A percentile compares a stretch with the other conserved stretches of the same genome.
Conservation (phyloP, 2,797 vertebrate genomes). For the Acrocephalus scirpaceus region DNA sequence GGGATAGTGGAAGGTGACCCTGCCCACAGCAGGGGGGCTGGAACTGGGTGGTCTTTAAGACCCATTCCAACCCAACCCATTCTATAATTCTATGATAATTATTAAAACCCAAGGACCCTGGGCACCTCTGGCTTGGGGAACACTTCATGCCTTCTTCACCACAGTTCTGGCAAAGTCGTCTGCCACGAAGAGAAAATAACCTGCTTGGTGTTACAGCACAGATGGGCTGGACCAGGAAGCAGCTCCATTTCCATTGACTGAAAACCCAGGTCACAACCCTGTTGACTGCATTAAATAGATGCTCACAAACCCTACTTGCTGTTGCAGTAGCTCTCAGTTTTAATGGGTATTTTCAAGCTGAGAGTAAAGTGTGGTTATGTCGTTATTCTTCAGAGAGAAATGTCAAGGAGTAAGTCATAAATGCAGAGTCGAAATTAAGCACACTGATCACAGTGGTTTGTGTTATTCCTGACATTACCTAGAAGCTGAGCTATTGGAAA, state of each 20-base stretch:
- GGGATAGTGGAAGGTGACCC: neutral
- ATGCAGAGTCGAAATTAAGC: neutral
- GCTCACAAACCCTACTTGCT: neutral
- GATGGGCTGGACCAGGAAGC: neutral
- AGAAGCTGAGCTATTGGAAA: neutral
- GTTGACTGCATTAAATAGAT: neutral
- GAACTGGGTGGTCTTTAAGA: neutral
- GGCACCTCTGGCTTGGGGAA: neutral
- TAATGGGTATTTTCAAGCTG: slow-evolving; percentile 4
- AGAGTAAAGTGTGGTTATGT: neutral
- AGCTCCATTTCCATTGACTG: neutral
- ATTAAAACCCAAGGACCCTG: neutral
- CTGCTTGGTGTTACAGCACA: neutral
- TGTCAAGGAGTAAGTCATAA: neutral
- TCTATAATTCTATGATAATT: neutral
- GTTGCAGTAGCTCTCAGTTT: neutral
- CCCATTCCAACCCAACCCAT: neutral
- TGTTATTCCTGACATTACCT: neutral
- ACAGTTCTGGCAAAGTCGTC: neutral
- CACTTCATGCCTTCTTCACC: neutral
- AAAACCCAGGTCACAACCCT: neutral
- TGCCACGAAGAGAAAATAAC: neutral
- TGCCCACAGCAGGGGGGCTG: neutral
- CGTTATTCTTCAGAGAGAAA: neutral
- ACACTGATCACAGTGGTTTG: neutral